These are phyloP conservation scores for Yasuhikotakia modesta DNA, from an alignment of 2,797 vertebrate species.

Conservation along the genomic window DNA sequence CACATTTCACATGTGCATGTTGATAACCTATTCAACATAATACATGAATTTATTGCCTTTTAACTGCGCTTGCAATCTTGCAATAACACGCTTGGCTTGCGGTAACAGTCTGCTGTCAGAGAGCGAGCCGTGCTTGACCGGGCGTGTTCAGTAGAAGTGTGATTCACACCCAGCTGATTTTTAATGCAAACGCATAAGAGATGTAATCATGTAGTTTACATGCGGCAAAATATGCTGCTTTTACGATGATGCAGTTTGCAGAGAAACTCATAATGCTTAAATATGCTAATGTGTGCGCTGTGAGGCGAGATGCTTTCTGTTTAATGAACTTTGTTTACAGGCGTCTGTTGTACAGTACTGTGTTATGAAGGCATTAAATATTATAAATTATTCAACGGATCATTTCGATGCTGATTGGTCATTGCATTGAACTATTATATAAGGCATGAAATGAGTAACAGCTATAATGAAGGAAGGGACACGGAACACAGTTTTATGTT, in stretches of 20 bases:
- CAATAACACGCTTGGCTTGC: conserved; percentile 40
- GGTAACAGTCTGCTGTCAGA: conserved; percentile 32
- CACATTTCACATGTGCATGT: not conserved
- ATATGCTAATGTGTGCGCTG: not conserved
- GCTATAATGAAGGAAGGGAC: not conserved
- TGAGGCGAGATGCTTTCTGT: conserved; percentile 8
- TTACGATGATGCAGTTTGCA: conserved; percentile 21
- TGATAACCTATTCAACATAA: conserved; percentile 36
- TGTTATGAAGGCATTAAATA: not conserved
- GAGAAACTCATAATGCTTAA: not conserved
- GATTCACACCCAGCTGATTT: conserved; percentile 40
- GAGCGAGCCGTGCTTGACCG: conserved; percentile 28
- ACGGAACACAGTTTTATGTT: not conserved
- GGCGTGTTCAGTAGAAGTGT: conserved; percentile 25
- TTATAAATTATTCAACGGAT: conserved; percentile 9
- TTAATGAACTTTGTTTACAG: conserved; percentile 22
- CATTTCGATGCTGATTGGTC: not conserved
- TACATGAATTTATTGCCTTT: conserved; percentile 23
- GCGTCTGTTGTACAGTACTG: not conserved
- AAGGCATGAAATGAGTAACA: not conserved
- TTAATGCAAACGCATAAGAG: conserved; percentile 36
- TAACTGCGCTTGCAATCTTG: conserved; percentile 18
- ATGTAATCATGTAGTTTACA: conserved; percentile 34
- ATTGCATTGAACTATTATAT: not conserved
- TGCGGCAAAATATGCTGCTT: conserved; percentile 31